Base-by-base conservation (phyloP, 1,140 invertebrate genomes). In the Mizuhopecten yessoensis region DNA sequence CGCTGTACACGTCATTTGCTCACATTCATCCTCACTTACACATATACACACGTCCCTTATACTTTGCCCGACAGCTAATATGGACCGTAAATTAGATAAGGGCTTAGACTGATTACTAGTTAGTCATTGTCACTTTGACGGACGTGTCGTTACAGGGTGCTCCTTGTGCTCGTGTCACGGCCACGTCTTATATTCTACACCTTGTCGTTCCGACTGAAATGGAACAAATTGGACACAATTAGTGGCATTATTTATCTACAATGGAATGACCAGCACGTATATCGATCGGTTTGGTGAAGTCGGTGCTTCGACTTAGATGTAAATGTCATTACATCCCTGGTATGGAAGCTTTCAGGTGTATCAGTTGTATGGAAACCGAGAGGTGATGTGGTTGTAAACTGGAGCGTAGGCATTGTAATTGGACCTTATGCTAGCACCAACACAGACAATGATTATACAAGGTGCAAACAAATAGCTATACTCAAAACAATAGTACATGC, bases 211-310 rank as follows among this genome's bases (percentile, higher is more conserved):
- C 57, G 57, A 29, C 57, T 75, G 57, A n/a, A 75, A 75, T 29
- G 57, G 57, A 75, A 29, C 57, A 75, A 75, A 75, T 75, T 75
- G 57, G 57, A 75, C 57, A 75, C 57, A 75, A 75, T 75, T 75
- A 75, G 57, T n/a, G 17, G n/a, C 57, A 75, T 75, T 75, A 9
- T 75, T 2, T n/a, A 75, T 7, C 23, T 7, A 75, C 57, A 75
- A 13, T 75, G 17, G n/a, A 29, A n/a, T 75, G 57, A 75, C 57
- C 57, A 75, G 57, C 11, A 75, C 57, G 2, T 5, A 11, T 75
- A 75, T 75, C 57, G 57, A 75, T 75, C 57, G 23, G 57, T 75
- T 75, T 75, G 57, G 57, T 75, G 17, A 29, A 75, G 57, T 75
- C 57, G 29, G 17, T 75, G 57, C 9, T 9, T n/a, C 29, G 57